A percentile compares a stretch with the other conserved stretches of the same genome.
phyloP scores from a whole-genome alignment of 2,888 invertebrate species.

The Caenorhabditis sp. region DNA sequence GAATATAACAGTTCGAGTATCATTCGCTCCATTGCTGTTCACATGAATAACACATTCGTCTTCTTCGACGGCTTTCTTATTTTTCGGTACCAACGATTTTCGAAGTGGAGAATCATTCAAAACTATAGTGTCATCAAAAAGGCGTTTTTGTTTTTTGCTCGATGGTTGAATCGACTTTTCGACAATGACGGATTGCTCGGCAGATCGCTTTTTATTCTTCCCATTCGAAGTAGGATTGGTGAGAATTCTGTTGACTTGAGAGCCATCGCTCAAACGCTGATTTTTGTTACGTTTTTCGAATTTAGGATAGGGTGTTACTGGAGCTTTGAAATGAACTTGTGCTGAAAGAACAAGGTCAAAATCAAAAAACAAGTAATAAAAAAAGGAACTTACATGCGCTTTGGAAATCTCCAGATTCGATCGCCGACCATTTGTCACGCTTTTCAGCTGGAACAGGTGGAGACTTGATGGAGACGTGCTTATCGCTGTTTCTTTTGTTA shows the following conservation, averaged over 20 bases:
- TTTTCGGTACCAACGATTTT: background rate
- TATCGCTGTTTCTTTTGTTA: background rate
- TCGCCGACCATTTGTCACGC: constrained; percentile 36
- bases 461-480: background rate
- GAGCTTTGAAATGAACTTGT: constrained; percentile 20
- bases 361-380: background rate
- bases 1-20: constrained; percentile 1
- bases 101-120: background rate
- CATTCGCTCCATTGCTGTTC: background rate
- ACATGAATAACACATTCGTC: background rate
- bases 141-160: background rate
- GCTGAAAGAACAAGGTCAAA: no score
- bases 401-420: constrained; percentile 33
- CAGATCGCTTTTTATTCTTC: background rate
- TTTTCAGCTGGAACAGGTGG: constrained; percentile 3
- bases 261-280: constrained; percentile 17
- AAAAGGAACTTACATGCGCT: constrained; percentile 13
- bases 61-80: background rate
- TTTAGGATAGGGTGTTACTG: constrained; percentile 19
- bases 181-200: background rate
- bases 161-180: background rate
- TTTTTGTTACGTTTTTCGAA: constrained; percentile 21
- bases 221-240: background rate
- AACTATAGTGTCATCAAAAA: background rate
- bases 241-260: constrained; percentile 8